A percentile compares a stretch with the other conserved stretches of the same genome.
Conservation (phyloP, 2,888 invertebrate genomes). For the Lypha dubia region DNA sequence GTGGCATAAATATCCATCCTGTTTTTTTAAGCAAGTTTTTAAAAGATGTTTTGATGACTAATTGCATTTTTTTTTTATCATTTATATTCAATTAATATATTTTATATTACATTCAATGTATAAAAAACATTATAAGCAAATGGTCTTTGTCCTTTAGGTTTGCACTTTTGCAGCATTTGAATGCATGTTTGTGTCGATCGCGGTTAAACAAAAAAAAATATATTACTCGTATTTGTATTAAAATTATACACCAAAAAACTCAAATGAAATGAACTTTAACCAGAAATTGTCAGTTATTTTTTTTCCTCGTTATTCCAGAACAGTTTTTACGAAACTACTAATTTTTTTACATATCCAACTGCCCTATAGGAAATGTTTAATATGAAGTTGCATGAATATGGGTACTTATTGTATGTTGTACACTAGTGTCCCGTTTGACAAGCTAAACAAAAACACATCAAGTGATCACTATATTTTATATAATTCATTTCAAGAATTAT, state of each 20-base stretch:
- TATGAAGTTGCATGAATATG: constrained; percentile 4
- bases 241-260: constrained; percentile 4
- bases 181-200: no score
- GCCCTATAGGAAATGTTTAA: background rate
- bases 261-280: constrained; percentile 47
- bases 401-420: background rate
- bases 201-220: no score
- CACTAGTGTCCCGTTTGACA: background rate
- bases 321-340: background rate
- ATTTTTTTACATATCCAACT: background rate
- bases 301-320: constrained; percentile 56
- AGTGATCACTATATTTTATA: no score
- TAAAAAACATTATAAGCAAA: background rate
- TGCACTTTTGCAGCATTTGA: background rate
- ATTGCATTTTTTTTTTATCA: constrained; percentile 48
- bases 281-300: constrained; percentile 59
- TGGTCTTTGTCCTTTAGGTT: background rate
- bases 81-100: constrained; percentile 40
- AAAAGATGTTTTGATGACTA: constrained; percentile 60
- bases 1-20: constrained; percentile 3
- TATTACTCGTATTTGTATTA: no score
- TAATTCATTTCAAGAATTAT: no score
- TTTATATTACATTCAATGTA: constrained; percentile 1
- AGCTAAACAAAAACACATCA: background rate
- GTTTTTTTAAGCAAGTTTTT: constrained; percentile 41